Percentiles rank a stretch among this genome's conserved stretches.
Conservation (phyloP, 2,113 vertebrate species). For the Clinocottus analis region DNA sequence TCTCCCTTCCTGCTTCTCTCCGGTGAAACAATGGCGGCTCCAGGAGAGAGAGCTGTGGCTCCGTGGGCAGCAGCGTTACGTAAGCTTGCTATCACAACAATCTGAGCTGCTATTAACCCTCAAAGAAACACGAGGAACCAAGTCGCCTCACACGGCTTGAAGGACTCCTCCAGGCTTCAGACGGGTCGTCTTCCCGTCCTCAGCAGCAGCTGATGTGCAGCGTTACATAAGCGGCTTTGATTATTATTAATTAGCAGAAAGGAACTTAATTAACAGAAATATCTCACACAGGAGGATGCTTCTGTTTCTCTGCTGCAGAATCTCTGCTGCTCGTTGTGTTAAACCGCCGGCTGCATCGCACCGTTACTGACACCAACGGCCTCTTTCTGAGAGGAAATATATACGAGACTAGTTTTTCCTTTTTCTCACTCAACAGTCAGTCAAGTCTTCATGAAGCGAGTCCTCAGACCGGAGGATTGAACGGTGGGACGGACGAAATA, state of each 20-base stretch:
- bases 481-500: no score
- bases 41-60: slow-evolving; percentile 39
- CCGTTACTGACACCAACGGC: no score
- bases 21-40: slow-evolving; percentile 5
- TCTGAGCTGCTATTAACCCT: slow-evolving; percentile 19
- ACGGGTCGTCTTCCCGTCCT: neutral
- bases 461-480: no score
- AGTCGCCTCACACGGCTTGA: neutral
- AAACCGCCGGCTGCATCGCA: neutral
- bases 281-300: slow-evolving; percentile 16
- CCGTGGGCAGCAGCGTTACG: slow-evolving; percentile 64
- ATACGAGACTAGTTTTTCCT: no score
- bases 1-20: slow-evolving; percentile 1
- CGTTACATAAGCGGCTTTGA: slow-evolving; percentile 59
- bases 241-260: slow-evolving; percentile 50
- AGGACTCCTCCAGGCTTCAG: neutral
- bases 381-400: no score
- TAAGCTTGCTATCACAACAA: slow-evolving; percentile 44
- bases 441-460: no score
- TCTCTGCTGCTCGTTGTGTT: neutral
- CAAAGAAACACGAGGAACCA: neutral
- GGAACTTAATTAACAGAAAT: slow-evolving; percentile 37
- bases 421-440: no score
- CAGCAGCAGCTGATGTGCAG: slow-evolving; percentile 18
- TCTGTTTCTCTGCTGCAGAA: neutral